phyloP scores from a whole-genome alignment of 2,888 invertebrate genomes.

The Laothoe populi region DNA sequence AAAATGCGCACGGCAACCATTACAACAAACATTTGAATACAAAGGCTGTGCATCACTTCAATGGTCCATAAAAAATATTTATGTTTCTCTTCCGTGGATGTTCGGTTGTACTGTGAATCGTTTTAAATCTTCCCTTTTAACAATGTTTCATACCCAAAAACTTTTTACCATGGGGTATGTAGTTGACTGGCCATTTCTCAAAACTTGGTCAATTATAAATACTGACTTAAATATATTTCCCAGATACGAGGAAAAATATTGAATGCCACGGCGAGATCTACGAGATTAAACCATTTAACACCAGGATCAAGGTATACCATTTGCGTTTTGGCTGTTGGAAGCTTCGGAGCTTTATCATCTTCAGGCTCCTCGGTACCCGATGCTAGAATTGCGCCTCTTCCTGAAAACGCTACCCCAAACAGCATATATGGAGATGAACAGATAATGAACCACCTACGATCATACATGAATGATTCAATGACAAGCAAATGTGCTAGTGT shows the following conservation, averaged over 20 bases:
- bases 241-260: constrained; percentile 91
- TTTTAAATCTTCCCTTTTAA: constrained; percentile 74
- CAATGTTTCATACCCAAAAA: constrained; percentile 58
- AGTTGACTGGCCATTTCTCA: constrained; percentile 4
- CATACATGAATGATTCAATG: constrained; percentile 86
- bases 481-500: constrained; percentile 92
- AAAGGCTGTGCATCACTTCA: constrained; percentile 82
- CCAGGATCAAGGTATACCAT: constrained; percentile 93
- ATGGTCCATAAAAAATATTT: constrained; percentile 84
- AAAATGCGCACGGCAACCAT: constrained; percentile 67
- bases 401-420: constrained; percentile 62
- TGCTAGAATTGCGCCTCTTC: constrained; percentile 77
- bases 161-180: constrained; percentile 45
- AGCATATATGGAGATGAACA: constrained; percentile 86
- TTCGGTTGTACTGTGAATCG: constrained; percentile 69
- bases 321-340: constrained; percentile 94
- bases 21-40: constrained; percentile 82
- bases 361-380: constrained; percentile 75
- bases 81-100: constrained; percentile 75
- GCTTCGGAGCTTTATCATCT: constrained; percentile 78
- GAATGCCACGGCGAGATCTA: constrained; percentile 89
- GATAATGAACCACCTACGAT: constrained; percentile 72
- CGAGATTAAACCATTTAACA: constrained; percentile 89
- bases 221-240: constrained; percentile 26
- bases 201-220: constrained; percentile 18